Base-by-base conservation (phyloP, 2,113 vertebrate species). In the Ramphastos sulfuratus region DNA sequence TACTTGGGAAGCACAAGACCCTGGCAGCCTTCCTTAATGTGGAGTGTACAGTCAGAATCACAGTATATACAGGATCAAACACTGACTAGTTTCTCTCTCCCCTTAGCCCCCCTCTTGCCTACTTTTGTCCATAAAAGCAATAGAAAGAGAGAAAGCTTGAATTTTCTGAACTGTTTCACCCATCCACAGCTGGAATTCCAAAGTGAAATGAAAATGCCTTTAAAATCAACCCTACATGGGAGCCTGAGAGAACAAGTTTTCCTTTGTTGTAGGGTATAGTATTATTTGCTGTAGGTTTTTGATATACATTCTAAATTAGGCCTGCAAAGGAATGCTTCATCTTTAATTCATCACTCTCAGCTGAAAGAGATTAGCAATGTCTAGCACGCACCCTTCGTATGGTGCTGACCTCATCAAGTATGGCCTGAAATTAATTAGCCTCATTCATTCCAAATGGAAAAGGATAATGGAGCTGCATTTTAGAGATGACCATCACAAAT, bases 271-370 rank as follows among this genome's bases (percentile, higher is more conserved):
- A 96, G 96, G 96, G 96, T 96, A 97, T 97, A 97, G 97, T 97
- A 96, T 98, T 98, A 98, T 98, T 98, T 97, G 97, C 97, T 97
- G 97, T 97, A 97, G 97, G 96, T 98, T 97, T 97, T 97, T 98
- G 96, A 98, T 98, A 98, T 98, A 97, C 97, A 98, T 98, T 98
- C 97, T 98, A 97, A 98, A 98, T 98, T 97, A 97, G 98, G 97
- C 95, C 97, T 97, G 98, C 97, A 97, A 97, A 98, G 97, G 97
- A 97, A 97, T 97, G 97, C 98, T 98, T 98, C 98, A 98, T 98
- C 98, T 98, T 98, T 98, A 98, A 98, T 98, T 98, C 98, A 98
- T 98, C 97, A 98, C 97, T 97, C 97, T 98, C 97, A 98, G 98
- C 98, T 98, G 98, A 98, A 98, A 98, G 98, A 98, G 98, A 98